phyloP scores from a whole-genome alignment of 2,888 invertebrate species.

The Tenthredo livida region DNA sequence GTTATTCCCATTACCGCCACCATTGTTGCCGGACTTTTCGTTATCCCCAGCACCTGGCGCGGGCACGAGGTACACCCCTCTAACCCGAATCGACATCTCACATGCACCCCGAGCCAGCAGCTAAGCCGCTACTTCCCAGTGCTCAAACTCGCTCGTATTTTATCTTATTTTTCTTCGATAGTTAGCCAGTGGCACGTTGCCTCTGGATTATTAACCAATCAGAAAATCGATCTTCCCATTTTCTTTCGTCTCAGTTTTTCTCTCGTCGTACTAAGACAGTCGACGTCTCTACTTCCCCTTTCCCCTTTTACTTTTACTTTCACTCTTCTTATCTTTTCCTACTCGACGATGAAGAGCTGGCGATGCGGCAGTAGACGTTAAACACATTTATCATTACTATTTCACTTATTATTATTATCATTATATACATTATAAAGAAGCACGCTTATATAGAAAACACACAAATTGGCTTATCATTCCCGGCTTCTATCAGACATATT shows the following conservation, averaged over 20 bases:
- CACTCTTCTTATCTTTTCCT: constrained; percentile 12
- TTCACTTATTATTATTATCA: neutral
- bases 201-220: constrained; percentile 33
- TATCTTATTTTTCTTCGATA: neutral
- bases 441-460: neutral
- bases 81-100: constrained; percentile 76
- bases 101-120: neutral
- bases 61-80: constrained; percentile 76
- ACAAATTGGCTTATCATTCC: neutral
- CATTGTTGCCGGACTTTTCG: constrained; percentile 58
- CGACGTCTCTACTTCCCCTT: neutral
- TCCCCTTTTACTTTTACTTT: neutral
- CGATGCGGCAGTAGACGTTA: neutral
- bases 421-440: neutral
- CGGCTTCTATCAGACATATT: neutral
- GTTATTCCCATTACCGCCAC: constrained; percentile 57
- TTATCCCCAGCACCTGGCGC: constrained; percentile 65
- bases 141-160: neutral
- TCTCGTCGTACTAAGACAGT: neutral
- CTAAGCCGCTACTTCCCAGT: neutral
- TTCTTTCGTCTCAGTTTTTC: neutral
- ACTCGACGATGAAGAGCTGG: neutral
- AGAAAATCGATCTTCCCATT: constrained; percentile 10
- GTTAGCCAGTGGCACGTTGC: neutral
- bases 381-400: neutral